phyloP scores from a whole-genome alignment of 2,113 vertebrate species.

The Spea bombifrons region DNA sequence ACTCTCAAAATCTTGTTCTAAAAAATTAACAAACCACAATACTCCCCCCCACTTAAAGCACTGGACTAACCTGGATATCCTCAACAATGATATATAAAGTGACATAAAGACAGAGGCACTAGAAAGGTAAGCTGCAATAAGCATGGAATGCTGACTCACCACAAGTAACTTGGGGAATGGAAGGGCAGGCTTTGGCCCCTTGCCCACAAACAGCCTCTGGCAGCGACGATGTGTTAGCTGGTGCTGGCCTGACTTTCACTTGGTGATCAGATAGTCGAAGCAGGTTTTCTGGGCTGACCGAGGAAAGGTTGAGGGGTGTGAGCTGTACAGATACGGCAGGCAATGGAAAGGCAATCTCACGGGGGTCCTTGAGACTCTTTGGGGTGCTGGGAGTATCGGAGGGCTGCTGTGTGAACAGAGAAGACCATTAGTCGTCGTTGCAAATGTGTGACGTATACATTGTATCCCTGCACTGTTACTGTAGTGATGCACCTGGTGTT shows the following conservation, averaged over 20 bases:
- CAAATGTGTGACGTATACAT: no score
- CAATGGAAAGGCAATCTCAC: conserved; percentile 83
- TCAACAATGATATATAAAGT: no score
- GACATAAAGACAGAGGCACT: no score
- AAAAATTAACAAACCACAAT: no score
- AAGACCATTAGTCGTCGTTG: not conserved
- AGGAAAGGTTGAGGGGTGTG: conserved; percentile 55
- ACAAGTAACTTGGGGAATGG: conserved; percentile 47
- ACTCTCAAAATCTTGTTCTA: no score
- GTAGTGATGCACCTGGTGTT: no score
- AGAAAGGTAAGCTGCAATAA: not conserved
- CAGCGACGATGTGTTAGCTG: conserved; percentile 55
- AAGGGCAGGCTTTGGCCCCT: conserved; percentile 49
- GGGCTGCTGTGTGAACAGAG: conserved; percentile 62
- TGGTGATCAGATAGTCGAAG: conserved; percentile 69
- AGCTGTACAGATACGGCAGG: conserved; percentile 60
- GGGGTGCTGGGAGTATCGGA: conserved; percentile 86
- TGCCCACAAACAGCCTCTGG: conserved; percentile 49
- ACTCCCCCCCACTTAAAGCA: no score
- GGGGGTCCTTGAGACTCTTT: conserved; percentile 83
- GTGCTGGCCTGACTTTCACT: conserved; percentile 64
- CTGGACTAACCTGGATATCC: no score
- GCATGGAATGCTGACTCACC: conserved; percentile 59
- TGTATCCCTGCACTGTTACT: no score
- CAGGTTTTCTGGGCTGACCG: conserved; percentile 55